Evolutionary conservation across 2,113 vertebrate genomes (phyloP).

Genomic region (Podarcis cretensis): DNA sequence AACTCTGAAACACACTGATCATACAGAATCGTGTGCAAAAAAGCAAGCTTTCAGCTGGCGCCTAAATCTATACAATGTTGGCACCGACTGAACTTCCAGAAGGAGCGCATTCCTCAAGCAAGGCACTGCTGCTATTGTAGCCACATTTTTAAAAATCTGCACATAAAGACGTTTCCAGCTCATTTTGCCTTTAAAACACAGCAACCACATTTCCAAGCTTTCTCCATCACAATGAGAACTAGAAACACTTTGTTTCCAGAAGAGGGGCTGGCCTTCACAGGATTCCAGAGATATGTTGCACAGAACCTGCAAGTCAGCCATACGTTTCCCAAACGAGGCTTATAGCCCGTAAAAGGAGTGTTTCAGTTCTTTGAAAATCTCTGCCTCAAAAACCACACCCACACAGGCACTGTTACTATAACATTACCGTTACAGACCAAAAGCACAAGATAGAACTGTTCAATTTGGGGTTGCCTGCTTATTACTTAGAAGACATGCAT

Average conservation of each 20-base stretch:
- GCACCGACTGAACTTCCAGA: too few relatives aligned
- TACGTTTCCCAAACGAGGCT: background rate
- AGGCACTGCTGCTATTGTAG: too few relatives aligned
- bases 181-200: background rate
- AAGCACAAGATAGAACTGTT: background rate
- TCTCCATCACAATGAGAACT: background rate
- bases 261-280: background rate
- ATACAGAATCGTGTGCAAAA: too few relatives aligned
- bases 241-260: background rate
- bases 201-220: background rate
- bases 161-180: background rate
- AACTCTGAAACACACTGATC: too few relatives aligned
- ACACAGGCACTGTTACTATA: fast-evolving
- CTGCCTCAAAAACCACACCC: background rate
- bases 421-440: fast-evolving
- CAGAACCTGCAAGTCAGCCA: background rate
- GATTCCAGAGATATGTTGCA: background rate
- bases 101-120: too few relatives aligned
- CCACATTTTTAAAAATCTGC: background rate
- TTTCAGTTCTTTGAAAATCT: background rate
- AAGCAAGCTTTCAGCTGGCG: too few relatives aligned
- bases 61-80: too few relatives aligned
- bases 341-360: background rate
- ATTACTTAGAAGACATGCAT: background rate
- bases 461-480: fast-evolving